A percentile compares a stretch with the other conserved stretches of the same genome.
Conservation (phyloP, 2,888 invertebrate genomes). For the Cephus sareptanus region DNA sequence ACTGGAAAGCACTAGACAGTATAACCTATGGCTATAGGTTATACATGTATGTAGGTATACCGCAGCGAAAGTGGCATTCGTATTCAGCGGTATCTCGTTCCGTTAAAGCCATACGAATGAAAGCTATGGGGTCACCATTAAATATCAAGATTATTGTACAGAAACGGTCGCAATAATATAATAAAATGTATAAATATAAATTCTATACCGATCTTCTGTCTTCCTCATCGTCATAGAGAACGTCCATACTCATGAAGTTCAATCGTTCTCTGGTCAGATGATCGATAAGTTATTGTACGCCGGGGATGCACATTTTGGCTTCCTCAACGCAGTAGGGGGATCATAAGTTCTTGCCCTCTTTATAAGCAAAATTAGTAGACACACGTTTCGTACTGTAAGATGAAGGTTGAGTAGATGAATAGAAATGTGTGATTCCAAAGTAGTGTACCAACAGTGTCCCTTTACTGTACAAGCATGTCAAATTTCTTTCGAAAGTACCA, state of each 20-base stretch:
- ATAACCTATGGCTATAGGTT: neutral
- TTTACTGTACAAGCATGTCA: too few species aligned
- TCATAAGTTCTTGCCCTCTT: neutral
- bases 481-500: too few species aligned
- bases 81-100: neutral
- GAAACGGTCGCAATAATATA: neutral
- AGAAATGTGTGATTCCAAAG: neutral
- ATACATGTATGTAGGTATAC: neutral
- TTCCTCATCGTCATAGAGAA: neutral
- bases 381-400: neutral
- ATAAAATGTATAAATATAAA: neutral
- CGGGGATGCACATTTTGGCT: conserved; percentile 34
- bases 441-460: too few species aligned
- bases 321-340: conserved; percentile 19
- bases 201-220: neutral
- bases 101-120: neutral
- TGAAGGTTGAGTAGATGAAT: neutral
- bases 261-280: neutral
- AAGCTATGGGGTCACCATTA: neutral
- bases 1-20: neutral
- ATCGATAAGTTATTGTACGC: neutral
- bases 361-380: neutral
- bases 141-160: neutral
- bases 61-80: neutral
- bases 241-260: neutral